Evolutionary conservation across 2,113 vertebrate species (phyloP).

Genomic region (Penelope pileata): DNA sequence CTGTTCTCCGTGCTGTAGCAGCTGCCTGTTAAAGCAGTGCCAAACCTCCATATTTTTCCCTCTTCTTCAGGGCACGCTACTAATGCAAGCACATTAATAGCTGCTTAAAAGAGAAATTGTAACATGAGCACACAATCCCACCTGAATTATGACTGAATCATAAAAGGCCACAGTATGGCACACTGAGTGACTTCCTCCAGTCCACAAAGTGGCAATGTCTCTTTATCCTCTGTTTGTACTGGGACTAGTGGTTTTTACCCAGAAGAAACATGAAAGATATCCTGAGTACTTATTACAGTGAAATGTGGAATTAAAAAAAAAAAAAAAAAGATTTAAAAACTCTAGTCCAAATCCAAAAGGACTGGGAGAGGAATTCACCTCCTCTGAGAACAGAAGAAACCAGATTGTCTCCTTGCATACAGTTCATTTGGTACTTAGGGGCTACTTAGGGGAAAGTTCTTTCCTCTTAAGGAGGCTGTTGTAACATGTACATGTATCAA

Average conservation of each 20-base stretch:
- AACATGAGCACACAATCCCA: background rate
- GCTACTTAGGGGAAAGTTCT: background rate
- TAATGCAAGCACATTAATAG: background rate
- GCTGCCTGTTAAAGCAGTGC: background rate
- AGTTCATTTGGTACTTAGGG: background rate
- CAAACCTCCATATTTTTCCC: background rate
- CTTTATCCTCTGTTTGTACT: background rate
- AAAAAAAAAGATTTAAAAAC: background rate
- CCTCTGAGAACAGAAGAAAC: background rate
- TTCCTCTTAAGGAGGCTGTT: background rate
- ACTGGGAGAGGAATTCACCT: background rate
- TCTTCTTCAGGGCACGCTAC: background rate
- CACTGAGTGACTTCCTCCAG: background rate
- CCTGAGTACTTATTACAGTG: background rate
- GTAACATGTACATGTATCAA: background rate
- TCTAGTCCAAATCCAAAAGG: background rate
- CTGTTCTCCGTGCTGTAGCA: background rate
- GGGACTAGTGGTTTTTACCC: background rate
- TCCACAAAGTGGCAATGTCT: background rate
- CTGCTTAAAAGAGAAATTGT: background rate
- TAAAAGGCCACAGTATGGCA: background rate
- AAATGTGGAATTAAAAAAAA: background rate
- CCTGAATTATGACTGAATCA: background rate
- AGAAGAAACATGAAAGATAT: background rate
- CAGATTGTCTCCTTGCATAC: constrained; percentile 13